Evolutionary conservation across 2,113 vertebrate species (phyloP), one percentile per base, ranked within the genome.

Genomic region (Noctilio leporinus): DNA sequence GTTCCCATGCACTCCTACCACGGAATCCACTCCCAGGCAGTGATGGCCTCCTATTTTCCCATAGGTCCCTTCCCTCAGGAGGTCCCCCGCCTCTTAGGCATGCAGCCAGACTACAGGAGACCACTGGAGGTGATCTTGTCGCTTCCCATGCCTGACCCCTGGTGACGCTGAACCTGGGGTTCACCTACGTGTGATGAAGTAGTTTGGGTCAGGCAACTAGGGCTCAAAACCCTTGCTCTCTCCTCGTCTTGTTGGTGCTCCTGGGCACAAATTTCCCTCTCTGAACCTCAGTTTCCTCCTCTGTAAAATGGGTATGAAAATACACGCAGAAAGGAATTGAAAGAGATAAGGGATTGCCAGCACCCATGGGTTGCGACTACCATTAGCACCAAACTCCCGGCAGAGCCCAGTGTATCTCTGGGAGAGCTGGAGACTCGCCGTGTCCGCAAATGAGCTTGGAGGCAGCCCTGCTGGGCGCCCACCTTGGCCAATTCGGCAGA

Each of bases 271-370:
- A 73, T 55, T 69, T 78, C 33, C 89, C 33, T 72, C 73, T 43
- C 53, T 16, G 9, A 51, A 51, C 38, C 78, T 89, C 89, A 49
- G 30, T 89, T 75, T 89, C n/a, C 38, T 73, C 16, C 57, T 67
- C 92, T 83, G 87, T n/a, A 76, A 77, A 91, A 89, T 47, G 89
- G 92, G 86, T 64, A 35, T 24, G 24, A 28, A 10, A 33, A 57
- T 16, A 53, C 51, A 47, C 4, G 24, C 43, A 38, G 45, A 51
- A 49, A 53, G 57, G 57, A 78, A 47, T 35, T 7, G 28, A 64
- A 73, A 45, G 77, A 82, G 59, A 75, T n/a, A 4, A 22, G 7
- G 40, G 51, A 45, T 85, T 22, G 17, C 72, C 94, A n/a, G 59
- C n/a, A 33, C 59, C 82, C 10, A 47, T 5, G 33, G 35, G 43